These are phyloP conservation scores for Phoenoteleia sp. DNA, from an alignment of 2,888 invertebrate genomes.

Conservation along the genomic window DNA sequence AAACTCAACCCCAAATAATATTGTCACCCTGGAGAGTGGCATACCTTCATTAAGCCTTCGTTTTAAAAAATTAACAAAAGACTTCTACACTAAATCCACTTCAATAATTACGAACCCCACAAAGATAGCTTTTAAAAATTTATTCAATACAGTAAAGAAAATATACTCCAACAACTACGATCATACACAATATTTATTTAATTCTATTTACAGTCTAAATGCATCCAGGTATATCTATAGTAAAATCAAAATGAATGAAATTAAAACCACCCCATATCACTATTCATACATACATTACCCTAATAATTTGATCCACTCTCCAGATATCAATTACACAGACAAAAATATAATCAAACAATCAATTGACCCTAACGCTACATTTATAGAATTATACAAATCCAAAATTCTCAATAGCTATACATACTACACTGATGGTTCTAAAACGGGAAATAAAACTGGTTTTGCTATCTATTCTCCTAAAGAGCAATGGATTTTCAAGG, in stretches of 20 bases:
- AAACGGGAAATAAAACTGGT: neutral
- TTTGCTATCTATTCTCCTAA: neutral
- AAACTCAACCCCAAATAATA: constrained; percentile 3
- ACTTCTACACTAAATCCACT: neutral
- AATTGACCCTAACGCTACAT: neutral
- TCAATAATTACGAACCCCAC: constrained; percentile 20
- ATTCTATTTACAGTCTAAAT: neutral
- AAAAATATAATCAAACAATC: neutral
- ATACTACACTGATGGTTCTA: constrained; percentile 31
- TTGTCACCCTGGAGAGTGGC: neutral
- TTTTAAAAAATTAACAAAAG: neutral
- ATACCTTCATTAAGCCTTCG: neutral
- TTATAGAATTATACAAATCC: neutral
- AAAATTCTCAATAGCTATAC: neutral
- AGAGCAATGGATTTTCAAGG: neutral
- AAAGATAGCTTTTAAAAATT: neutral
- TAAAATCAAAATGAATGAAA: neutral
- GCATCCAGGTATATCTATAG: neutral
- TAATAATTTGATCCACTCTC: neutral
- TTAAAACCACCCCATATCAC: constrained; percentile 22
- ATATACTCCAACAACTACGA: neutral
- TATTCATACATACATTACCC: neutral
- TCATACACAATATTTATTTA: neutral
- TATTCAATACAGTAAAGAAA: neutral
- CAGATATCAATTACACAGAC: neutral